phyloP scores from a whole-genome alignment of 2,113 vertebrate genomes.

The Eulacestoma nigropectus region DNA sequence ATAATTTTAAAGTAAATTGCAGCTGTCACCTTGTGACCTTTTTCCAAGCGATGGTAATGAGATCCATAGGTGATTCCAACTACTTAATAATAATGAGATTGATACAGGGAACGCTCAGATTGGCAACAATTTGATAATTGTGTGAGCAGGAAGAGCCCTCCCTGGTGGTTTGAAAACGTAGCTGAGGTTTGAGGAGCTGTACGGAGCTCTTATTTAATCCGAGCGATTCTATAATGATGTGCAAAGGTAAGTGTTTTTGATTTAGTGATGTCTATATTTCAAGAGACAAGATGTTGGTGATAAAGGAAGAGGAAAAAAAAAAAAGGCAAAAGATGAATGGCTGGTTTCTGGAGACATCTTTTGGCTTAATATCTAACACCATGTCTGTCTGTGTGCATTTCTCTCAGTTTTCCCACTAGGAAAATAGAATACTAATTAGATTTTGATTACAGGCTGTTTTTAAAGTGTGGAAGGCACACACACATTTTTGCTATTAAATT shows the following conservation, averaged over 20 bases:
- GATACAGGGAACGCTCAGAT: background rate
- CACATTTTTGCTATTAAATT: background rate
- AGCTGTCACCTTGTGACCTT: background rate
- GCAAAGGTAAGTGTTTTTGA: constrained; percentile 54
- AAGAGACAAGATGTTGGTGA: constrained; percentile 37
- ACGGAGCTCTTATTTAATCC: constrained; percentile 41
- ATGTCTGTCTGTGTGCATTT: background rate
- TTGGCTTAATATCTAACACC: constrained; percentile 47
- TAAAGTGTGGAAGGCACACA: background rate
- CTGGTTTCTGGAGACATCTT: constrained; percentile 52
- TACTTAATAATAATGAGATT: constrained; percentile 47
- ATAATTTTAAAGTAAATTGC: constrained; percentile 13
- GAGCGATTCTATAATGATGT: constrained; percentile 33
- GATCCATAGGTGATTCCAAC: constrained; percentile 12
- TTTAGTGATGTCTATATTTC: constrained; percentile 52
- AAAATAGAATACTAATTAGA: constrained; percentile 50
- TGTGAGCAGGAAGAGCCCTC: constrained; percentile 52
- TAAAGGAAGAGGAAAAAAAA: background rate
- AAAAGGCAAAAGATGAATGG: constrained; percentile 11
- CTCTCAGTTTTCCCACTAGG: constrained; percentile 13
- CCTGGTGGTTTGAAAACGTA: constrained; percentile 61
- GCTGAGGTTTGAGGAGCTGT: constrained; percentile 43
- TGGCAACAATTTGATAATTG: constrained; percentile 48
- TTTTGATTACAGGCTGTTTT: constrained; percentile 39
- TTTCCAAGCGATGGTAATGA: background rate